Evolutionary conservation across 1,140 invertebrate species (phyloP).

Genomic region (Platyscapa corneri): DNA sequence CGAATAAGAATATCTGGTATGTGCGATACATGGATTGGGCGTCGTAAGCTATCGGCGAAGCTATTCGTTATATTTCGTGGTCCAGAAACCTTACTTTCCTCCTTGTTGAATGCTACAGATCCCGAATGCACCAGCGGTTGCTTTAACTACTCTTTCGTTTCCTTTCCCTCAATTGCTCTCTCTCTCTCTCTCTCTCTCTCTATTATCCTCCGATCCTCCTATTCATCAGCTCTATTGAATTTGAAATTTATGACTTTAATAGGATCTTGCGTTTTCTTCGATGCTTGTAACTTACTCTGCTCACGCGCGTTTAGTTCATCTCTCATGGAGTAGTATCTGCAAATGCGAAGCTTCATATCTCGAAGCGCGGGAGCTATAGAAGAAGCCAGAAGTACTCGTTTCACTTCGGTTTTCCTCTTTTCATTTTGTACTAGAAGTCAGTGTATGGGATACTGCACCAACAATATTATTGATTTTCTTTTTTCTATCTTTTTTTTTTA

Average conservation of each 20-base stretch:
- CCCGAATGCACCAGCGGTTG: not conserved
- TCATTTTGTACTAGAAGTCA: not conserved
- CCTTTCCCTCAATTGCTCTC: not conserved
- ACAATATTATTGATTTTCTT: constrained; percentile 5
- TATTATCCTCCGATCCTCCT: not conserved
- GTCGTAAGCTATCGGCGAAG: constrained; percentile 38
- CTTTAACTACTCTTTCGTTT: not conserved
- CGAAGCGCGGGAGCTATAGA: not conserved
- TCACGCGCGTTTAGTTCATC: constrained; percentile 18
- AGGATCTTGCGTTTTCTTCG: constrained; percentile 49
- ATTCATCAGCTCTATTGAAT: constrained; percentile 45
- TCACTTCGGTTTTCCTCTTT: not conserved
- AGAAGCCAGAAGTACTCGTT: not conserved
- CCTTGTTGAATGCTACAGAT: not conserved
- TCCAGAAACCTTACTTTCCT: constrained; percentile 18
- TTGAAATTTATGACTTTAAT: constrained; percentile 53
- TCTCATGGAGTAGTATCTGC: constrained; percentile 16
- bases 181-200: not conserved
- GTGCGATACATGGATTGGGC: no score
- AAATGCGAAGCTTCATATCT: constrained; percentile 28
- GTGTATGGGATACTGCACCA: not conserved
- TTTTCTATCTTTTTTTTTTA: not conserved
- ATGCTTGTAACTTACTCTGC: constrained; percentile 40
- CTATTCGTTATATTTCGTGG: constrained; percentile 39
- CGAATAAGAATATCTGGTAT: no score